These are phyloP conservation scores for Drosophila anomalipes DNA, from an alignment of 2,888 invertebrate genomes.

Conservation along the genomic window DNA sequence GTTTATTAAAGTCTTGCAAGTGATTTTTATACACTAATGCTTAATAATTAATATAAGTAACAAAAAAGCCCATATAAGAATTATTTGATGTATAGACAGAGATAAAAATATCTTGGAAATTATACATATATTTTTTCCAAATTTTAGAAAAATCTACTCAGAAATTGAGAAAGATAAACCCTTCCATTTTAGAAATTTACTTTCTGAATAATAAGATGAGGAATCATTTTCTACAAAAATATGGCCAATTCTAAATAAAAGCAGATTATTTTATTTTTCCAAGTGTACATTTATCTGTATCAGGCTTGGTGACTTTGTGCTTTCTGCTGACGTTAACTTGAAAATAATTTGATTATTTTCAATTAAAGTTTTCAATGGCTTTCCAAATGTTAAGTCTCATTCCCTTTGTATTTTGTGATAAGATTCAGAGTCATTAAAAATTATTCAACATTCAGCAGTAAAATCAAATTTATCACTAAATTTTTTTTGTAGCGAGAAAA, in stretches of 20 bases:
- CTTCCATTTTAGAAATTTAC: neutral
- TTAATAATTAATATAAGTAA: neutral
- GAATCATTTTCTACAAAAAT: neutral
- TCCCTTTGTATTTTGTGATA: neutral
- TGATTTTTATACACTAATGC: neutral
- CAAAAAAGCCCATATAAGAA: neutral
- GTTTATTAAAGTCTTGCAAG: no score
- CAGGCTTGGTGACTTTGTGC: constrained; percentile 21
- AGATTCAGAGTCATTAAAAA: neutral
- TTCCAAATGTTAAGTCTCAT: constrained; percentile 17
- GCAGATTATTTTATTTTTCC: neutral
- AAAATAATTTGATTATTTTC: constrained; percentile 81
- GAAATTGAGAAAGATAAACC: no score
- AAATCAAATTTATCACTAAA: neutral
- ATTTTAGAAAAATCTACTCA: neutral
- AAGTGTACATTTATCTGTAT: constrained; percentile 16
- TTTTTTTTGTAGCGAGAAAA: neutral
- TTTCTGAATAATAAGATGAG: neutral
- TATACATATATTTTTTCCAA: neutral
- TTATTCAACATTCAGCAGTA: neutral
- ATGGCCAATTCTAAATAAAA: fast-evolving
- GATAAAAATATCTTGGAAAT: neutral
- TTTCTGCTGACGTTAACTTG: constrained; percentile 81
- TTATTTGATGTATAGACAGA: fast-evolving
- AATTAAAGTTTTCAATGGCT: constrained; percentile 77